A percentile compares a stretch with the other conserved stretches of the same genome.
Evolutionary conservation across 2,888 invertebrate genomes (phyloP).

Genomic region (Ormyrus labotus): DNA sequence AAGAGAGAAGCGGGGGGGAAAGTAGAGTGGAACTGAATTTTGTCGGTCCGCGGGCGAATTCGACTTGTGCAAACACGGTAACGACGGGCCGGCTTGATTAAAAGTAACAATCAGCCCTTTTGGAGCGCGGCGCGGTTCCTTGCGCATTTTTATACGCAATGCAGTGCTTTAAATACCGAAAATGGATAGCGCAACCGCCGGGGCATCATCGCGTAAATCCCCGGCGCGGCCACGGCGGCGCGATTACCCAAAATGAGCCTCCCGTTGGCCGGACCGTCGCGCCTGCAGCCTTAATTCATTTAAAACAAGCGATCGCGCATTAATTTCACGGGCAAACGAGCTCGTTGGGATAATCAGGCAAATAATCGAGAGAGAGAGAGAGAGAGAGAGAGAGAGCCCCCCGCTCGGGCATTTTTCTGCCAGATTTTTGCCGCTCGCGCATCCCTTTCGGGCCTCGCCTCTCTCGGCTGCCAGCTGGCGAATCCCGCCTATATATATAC

Average conservation of each 20-base stretch:
- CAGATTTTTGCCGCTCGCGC: not conserved
- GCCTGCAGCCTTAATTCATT: not conserved
- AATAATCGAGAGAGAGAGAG: not conserved
- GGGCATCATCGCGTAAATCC: no score
- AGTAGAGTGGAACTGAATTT: not conserved
- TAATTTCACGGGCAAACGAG: not conserved
- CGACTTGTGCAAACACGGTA: no score
- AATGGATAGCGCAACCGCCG: no score
- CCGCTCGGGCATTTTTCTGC: not conserved
- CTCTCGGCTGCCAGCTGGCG: slow-evolving; percentile 50
- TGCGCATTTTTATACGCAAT: no score
- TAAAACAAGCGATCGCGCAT: not conserved
- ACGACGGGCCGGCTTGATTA: no score
- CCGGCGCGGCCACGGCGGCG: no score
- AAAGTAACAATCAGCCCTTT: no score
- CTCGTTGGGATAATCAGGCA: no score
- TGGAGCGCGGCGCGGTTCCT: no score
- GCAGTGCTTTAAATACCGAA: no score
- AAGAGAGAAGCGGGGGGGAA: not conserved
- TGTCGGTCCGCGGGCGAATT: no score
- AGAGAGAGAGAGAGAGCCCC: not conserved
- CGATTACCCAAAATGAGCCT: not conserved
- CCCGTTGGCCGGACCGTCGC: not conserved
- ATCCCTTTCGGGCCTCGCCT: slow-evolving; percentile 50
- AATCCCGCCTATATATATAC: slow-evolving; percentile 30